Base-by-base conservation (phyloP, 2,113 vertebrate species). In the Tenebrosternarchus preto region DNA sequence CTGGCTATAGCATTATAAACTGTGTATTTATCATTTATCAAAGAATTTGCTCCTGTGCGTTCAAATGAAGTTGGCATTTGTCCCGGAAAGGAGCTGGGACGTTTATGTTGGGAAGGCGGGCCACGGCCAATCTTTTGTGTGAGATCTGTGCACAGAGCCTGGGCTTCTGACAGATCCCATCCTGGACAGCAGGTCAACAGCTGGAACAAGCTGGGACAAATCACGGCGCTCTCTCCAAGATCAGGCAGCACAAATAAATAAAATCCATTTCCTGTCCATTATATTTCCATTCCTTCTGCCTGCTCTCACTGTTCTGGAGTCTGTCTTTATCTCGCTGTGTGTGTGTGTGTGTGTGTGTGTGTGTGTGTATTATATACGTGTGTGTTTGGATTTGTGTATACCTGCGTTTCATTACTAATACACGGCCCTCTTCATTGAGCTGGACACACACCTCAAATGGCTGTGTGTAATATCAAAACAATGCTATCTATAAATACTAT, bases 111-210 rank as follows among this genome's bases (percentile, higher is more conserved):
- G 46, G 56, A 63, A 57, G 22, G 31, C 84, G 85, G 82, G 83
- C 50, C 83, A 31, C 83, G 82, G 88, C 87, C 86, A 85, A 79
- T 80, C 53, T 29, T 82, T 80, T 84, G 83, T 80, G 85, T 84
- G 80, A 80, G 73, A 85, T n/a, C 76, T 73, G 81, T 73, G 82
- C 78, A 67, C 73, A 86, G 88, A 78, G 43, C 69, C 74, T 69
- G 66, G 29, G 31, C 3, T 82, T 80, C 86, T 87, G 87, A 85
- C 80, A 83, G 84, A 84, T 88, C 84, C 82, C 78, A 81, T 84
- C 83, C 77, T 81, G 76, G 87, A 59, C n/a, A 39, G 68, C 43
- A 50, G 43, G 43, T 7, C 43, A 2, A 12, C 5, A 50, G 5
- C 43, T 50, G 43, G 43, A 12, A 12, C 1, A 9, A 43, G 39